Evolutionary conservation across 2,888 invertebrate species (phyloP).

Genomic region (Phasia obesa): DNA sequence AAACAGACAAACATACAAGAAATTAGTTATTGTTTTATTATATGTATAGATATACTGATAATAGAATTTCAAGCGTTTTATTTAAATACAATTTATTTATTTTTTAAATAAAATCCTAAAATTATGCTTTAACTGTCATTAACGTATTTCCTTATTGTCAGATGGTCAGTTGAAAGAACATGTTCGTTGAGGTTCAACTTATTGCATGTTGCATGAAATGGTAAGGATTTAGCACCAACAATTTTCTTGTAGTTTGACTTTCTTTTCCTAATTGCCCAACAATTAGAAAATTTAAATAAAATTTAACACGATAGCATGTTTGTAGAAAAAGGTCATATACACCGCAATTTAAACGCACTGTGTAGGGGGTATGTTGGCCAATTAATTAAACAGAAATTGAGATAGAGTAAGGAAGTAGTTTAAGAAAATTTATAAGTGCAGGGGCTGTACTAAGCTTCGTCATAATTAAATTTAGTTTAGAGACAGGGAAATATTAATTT

Average conservation of each 20-base stretch:
- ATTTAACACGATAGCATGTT: conserved; percentile 19
- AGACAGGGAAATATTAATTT: no score
- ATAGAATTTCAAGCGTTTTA: no score
- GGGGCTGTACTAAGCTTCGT: no score
- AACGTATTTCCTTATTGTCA: background rate
- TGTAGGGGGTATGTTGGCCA: background rate
- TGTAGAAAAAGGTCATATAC: conserved; percentile 14
- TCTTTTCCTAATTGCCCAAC: background rate
- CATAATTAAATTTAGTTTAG: no score
- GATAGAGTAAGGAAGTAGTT: background rate
- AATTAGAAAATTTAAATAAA: conserved; percentile 45
- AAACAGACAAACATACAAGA: no score
- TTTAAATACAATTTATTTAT: background rate
- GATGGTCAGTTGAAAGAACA: background rate
- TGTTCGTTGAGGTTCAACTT: conserved; percentile 13
- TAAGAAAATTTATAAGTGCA: no score
- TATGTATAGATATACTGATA: no score
- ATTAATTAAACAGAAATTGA: background rate
- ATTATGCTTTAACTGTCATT: conserved; percentile 10
- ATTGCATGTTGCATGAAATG: conserved; percentile 31
- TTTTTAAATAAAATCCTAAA: background rate
- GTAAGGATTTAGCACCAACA: conserved; percentile 14
- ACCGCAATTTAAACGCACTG: background rate
- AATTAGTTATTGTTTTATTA: no score
- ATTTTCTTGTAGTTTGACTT: background rate